phyloP scores from a whole-genome alignment of 2,113 vertebrate species.

The Cranoglanis bouderius region DNA sequence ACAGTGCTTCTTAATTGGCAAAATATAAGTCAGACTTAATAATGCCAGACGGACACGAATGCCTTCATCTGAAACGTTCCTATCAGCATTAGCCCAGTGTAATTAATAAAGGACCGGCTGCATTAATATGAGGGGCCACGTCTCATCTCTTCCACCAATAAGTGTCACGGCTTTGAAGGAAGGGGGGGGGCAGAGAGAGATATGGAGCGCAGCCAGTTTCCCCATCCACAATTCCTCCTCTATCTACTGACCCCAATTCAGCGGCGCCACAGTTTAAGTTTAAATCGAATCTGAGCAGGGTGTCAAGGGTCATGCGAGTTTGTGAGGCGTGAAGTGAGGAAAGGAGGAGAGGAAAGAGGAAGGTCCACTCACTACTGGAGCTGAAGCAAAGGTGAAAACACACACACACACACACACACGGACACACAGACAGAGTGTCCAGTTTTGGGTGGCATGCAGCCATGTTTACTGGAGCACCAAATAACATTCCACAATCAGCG shows the following conservation, averaged over 20 bases:
- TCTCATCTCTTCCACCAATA: slow-evolving; percentile 15
- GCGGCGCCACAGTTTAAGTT: not conserved
- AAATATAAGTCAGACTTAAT: slow-evolving; percentile 47
- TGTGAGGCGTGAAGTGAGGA: not conserved
- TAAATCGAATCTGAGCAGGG: slow-evolving; percentile 36
- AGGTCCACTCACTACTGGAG: not conserved
- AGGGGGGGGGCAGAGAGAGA: not conserved
- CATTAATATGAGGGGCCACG: slow-evolving; percentile 28
- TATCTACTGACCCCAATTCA: slow-evolving; percentile 11
- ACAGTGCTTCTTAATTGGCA: slow-evolving; percentile 29
- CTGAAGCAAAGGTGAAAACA: not conserved
- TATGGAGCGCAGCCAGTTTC: not conserved
- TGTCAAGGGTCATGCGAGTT: slow-evolving; percentile 14
- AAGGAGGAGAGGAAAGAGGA: not conserved
- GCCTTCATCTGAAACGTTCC: slow-evolving; percentile 37
- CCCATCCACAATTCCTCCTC: slow-evolving; percentile 2
- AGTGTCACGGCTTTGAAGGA: not conserved
- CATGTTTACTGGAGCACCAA: slow-evolving; percentile 24
- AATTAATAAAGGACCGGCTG: slow-evolving; percentile 47
- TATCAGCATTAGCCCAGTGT: slow-evolving; percentile 33
- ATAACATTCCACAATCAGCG: slow-evolving; percentile 20
- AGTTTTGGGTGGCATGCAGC: slow-evolving; percentile 3
- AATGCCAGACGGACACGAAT: slow-evolving; percentile 21
- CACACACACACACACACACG: not conserved
- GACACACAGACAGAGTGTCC: not conserved